Conservation (phyloP, 92 coral and sea anemone species). For the Galaxea fascicularis region DNA sequence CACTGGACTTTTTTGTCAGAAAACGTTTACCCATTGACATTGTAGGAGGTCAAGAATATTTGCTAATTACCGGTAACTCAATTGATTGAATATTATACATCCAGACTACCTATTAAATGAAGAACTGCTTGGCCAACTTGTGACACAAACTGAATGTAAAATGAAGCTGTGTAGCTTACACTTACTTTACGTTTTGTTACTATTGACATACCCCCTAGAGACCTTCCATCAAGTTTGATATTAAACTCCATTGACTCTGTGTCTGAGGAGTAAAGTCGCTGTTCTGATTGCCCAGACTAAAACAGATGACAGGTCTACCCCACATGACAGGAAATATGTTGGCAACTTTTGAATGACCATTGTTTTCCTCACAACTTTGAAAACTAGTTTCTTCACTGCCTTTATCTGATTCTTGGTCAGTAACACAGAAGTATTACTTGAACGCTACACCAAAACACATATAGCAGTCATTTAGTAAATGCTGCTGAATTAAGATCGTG, state of each 20-base stretch:
- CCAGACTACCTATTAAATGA: no score
- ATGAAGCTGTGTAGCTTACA: not conserved
- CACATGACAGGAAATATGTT: conserved; percentile 52
- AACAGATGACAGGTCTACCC: conserved; percentile 57
- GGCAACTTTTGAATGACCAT: conserved; percentile 35
- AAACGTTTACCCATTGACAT: not conserved
- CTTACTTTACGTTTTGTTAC: not conserved
- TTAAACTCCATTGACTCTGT: conserved; percentile 41
- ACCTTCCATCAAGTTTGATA: conserved; percentile 54
- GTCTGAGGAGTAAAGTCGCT: conserved; percentile 21
- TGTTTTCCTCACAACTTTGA: conserved; percentile 43
- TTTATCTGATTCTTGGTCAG: conserved; percentile 59
- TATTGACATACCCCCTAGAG: conserved; percentile 36
- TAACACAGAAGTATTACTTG: conserved; percentile 45
- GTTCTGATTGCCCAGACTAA: conserved; percentile 66
- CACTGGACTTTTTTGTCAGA: not conserved
- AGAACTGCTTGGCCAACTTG: not conserved
- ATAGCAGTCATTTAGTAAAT: not conserved
- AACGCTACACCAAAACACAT: conserved; percentile 35
- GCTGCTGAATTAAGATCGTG: not conserved
- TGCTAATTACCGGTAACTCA: no score
- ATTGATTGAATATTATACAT: no score
- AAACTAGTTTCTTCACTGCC: conserved; percentile 53
- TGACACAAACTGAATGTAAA: not conserved
- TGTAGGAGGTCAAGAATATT: no score